Evolutionary conservation across 2,888 invertebrate species (phyloP).

Genomic region (Acrocyrtus sp.): DNA sequence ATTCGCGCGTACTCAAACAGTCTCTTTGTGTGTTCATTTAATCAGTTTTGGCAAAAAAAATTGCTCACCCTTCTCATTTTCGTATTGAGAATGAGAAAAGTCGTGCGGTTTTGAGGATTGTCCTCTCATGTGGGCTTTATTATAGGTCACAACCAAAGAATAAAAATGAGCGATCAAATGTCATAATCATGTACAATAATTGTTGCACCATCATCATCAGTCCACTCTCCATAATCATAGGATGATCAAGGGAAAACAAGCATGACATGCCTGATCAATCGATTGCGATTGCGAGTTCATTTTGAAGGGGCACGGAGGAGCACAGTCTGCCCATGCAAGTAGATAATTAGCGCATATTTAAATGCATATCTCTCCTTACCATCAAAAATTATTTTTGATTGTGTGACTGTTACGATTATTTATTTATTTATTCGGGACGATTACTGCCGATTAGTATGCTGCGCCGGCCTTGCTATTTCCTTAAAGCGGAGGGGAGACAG

Average conservation of each 20-base stretch:
- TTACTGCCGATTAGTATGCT: not conserved
- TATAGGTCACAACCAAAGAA: no score
- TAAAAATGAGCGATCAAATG: constrained; percentile 25
- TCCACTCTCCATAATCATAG: not conserved
- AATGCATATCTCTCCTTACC: not conserved
- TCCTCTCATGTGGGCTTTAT: constrained; percentile 7
- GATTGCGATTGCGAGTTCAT: constrained; percentile 1
- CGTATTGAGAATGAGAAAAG: constrained; percentile 3
- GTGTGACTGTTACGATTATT: constrained; percentile 6
- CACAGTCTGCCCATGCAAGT: no score
- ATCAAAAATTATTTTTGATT: no score
- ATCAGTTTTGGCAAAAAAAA: no score
- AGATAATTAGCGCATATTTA: no score
- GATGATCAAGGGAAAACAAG: constrained; percentile 23
- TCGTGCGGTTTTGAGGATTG: constrained; percentile 14
- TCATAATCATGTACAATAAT: constrained; percentile 45
- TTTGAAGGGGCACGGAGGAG: no score
- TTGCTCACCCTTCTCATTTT: no score
- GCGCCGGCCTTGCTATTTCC: constrained; percentile 25
- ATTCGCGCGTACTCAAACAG: no score
- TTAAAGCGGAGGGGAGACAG: constrained; percentile 17
- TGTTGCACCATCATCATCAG: constrained; percentile 26
- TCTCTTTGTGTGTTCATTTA: no score
- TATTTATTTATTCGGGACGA: not conserved
- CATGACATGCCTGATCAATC: constrained; percentile 24